Percentiles rank a stretch among this genome's conserved stretches.
phyloP scores from a whole-genome alignment of 1,140 invertebrate genomes.

The Temnothorax curvispinosus region DNA sequence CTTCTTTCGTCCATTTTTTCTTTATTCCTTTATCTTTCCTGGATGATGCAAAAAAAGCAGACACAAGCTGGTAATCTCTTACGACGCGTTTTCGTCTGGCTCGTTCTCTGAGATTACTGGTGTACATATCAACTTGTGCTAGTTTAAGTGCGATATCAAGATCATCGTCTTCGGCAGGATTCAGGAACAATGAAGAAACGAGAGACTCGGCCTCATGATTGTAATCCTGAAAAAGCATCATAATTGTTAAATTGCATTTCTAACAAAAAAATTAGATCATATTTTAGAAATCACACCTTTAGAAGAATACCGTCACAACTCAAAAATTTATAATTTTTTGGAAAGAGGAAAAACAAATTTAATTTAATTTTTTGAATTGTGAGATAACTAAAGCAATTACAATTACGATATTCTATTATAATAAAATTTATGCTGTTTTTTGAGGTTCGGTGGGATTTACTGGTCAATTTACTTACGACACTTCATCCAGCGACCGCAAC shows the following conservation, averaged over 20 bases:
- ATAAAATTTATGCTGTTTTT: no score
- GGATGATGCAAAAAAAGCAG: constrained; percentile 90
- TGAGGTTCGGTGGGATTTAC: no score
- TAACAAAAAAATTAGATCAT: constrained; percentile 18
- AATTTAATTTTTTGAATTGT: no score
- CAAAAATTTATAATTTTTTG: no score
- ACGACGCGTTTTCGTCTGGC: constrained; percentile 95
- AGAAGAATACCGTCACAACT: no score
- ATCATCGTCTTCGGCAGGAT: constrained; percentile 94
- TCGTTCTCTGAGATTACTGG: constrained; percentile 93
- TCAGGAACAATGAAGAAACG: constrained; percentile 92
- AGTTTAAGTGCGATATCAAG: constrained; percentile 91
- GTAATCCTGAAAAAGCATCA: constrained; percentile 90
- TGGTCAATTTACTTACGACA: no score
- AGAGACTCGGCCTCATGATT: constrained; percentile 96
- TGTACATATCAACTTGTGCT: constrained; percentile 94
- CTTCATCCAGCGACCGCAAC: no score
- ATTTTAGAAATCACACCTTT: neutral
- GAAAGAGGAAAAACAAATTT: no score
- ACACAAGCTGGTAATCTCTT: constrained; percentile 94
- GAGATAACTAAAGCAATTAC: no score
- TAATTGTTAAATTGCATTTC: constrained; percentile 12
- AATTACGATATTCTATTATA: no score
- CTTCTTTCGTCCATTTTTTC: constrained; percentile 90
- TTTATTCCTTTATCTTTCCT: constrained; percentile 86